phyloP scores from a whole-genome alignment of 2,888 invertebrate species.

The Epistrophe grossulariae region DNA sequence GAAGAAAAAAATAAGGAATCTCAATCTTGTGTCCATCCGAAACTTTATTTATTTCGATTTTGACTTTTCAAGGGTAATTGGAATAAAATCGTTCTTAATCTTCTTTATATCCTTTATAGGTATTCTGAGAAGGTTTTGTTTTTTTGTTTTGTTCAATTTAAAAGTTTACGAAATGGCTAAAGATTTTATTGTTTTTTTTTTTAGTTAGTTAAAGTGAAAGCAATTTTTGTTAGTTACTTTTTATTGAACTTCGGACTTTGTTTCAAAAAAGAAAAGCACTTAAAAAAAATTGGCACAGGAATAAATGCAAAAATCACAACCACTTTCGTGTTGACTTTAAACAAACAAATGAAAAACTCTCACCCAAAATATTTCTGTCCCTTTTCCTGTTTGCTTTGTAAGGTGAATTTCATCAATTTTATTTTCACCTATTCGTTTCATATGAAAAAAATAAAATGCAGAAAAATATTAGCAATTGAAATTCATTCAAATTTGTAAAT shows the following conservation, averaged over 20 bases:
- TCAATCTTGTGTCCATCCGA: background rate
- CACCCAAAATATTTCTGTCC: conserved; percentile 2
- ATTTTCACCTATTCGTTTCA: too few relatives aligned
- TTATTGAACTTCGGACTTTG: conserved; percentile 4
- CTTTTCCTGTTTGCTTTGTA: conserved; percentile 52
- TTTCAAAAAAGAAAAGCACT: background rate
- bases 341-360: conserved; percentile 28
- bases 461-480: too few relatives aligned
- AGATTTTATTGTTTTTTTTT: background rate
- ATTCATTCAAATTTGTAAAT: too few relatives aligned
- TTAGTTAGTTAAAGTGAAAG: background rate
- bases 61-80: conserved; percentile 1
- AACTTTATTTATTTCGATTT: conserved; percentile 11
- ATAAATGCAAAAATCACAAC: conserved; percentile 67
- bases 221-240: conserved; percentile 4
- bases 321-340: conserved; percentile 63
- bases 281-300: conserved; percentile 11
- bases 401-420: conserved; percentile 9
- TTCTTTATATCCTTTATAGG: background rate
- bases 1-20: conserved; percentile 6
- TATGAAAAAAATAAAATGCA: too few relatives aligned
- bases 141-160: background rate
- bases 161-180: conserved; percentile 22
- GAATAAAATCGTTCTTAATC: conserved; percentile 3
- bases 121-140: background rate